Conservation (phyloP, 2,888 invertebrate genomes). For the Poecilus cupreus region DNA sequence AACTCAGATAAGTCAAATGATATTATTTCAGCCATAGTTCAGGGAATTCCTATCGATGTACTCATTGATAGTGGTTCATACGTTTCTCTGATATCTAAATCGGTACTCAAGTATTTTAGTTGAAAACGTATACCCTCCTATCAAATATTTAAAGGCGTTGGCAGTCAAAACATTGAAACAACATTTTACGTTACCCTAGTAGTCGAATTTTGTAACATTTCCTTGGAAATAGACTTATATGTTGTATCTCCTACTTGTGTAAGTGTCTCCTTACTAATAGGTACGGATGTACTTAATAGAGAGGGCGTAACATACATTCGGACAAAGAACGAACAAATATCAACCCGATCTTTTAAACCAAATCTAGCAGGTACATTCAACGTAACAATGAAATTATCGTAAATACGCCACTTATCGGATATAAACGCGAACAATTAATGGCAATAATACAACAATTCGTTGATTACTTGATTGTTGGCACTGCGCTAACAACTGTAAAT, state of each 20-base stretch:
- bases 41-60: no score
- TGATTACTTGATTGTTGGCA: neutral
- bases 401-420: neutral
- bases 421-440: neutral
- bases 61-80: no score
- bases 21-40: no score
- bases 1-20: no score
- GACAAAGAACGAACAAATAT: neutral
- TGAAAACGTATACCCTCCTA: neutral
- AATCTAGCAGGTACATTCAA: neutral
- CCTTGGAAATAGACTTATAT: no score
- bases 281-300: neutral
- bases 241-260: no score
- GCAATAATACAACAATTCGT: no score
- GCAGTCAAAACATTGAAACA: neutral
- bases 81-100: no score
- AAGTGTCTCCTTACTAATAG: neutral
- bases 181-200: neutral
- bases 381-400: neutral
- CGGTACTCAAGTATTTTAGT: neutral
- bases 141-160: no score
- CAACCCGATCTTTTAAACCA: neutral
- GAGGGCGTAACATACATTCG: no score
- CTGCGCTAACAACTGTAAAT: neutral
- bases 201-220: no score